Percentiles rank a stretch among this genome's conserved stretches.
phyloP scores from a whole-genome alignment of 1,140 invertebrate species.

The Whitmania pigra region DNA sequence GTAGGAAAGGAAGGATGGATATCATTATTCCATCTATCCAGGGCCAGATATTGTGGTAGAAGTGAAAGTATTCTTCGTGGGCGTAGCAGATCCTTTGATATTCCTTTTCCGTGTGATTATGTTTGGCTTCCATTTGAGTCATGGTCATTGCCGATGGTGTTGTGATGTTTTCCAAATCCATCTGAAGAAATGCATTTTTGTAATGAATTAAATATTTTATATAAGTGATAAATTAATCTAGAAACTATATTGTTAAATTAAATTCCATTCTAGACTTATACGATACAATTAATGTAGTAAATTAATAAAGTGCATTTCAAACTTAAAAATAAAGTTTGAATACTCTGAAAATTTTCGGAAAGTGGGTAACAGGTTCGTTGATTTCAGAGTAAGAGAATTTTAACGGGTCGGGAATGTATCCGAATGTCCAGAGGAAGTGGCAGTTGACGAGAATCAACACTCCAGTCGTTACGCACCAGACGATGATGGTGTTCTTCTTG shows the following conservation, averaged over 20 bases:
- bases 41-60: conserved; percentile 1
- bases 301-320: too few species aligned
- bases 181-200: not conserved
- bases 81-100: not conserved
- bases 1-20: conserved; percentile 13
- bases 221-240: not conserved
- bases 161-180: not conserved
- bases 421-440: conserved; percentile 4
- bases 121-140: not conserved
- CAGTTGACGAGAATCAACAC: not conserved
- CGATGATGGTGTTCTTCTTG: not conserved
- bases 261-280: too few species aligned
- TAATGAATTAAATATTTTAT: not conserved
- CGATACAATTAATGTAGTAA: too few species aligned
- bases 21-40: not conserved
- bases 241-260: too few species aligned
- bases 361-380: not conserved
- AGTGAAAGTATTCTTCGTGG: not conserved
- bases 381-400: not conserved
- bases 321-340: too few species aligned
- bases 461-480: not conserved
- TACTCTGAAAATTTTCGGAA: too few species aligned
- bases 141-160: not conserved
- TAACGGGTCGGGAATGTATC: conserved; percentile 6
- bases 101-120: not conserved